Evolutionary conservation across 2,113 vertebrate genomes (phyloP), one percentile per base, ranked within the genome.

Genomic region (Onychorhynchus coronatus): DNA sequence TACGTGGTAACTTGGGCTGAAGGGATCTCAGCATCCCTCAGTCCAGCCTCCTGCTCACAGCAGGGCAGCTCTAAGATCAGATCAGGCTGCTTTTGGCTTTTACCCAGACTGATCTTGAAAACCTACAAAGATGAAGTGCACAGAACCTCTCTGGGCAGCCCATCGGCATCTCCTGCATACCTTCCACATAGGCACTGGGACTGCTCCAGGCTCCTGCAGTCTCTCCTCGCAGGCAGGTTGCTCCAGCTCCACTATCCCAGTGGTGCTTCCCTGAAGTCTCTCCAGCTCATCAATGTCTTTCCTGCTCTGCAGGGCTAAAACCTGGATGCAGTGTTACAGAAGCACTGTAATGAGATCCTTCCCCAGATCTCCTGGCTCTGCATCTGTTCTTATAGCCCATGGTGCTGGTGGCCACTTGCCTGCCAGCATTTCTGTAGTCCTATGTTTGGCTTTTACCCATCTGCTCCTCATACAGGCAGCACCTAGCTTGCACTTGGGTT

Each of bases 401-500:
- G 23, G 17, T 67, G 42, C 30, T 6, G 0, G 7, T 72, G 68
- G 22, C 15, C 11, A 8, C 33, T 70, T 47, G 50, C 19, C 37
- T 83, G 56, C 23, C 39, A n/a, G n/a, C 30, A 4, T 71, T 55
- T 89, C 50, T 62, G 18, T 61, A n/a, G 7, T 85, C 6, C 13
- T 3, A 0, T 16, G 14, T 46, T 80, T 41, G n/a, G 0, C 24
- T 65, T 11, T 77, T 56, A 63, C 27, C 55, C 65, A 49, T 31
- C 28, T 91, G 31, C 20, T 92, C 8, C 46, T n/a, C 62, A 68
- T 37, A 18, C 17, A 41, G 31, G n/a, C 31, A 50, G n/a, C 1
- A 2, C 67, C n/a, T 25, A 28, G 8, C 72, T 79, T 76, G 53
- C 28, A 1, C 7, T 80, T 0, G 0, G 2, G 1, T 83, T 81